These are phyloP conservation scores for Tetraodon nigroviridis DNA, from an alignment of 2,113 vertebrate species.

Conservation along the genomic window DNA sequence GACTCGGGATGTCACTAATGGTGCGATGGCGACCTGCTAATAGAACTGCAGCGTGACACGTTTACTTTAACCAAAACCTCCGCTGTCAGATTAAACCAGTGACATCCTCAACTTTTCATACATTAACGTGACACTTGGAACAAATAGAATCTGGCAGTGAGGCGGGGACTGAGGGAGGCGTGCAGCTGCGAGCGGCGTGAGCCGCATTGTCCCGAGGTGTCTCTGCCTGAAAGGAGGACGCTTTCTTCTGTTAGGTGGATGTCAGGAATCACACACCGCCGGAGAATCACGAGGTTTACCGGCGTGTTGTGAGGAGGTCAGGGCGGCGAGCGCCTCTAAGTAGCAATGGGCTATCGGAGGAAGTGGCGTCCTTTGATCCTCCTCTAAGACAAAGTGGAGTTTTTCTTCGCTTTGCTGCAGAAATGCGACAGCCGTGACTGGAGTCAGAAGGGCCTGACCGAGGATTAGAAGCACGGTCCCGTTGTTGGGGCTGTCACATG, in stretches of 20 bases:
- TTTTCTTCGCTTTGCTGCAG: slow-evolving; percentile 15
- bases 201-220: slow-evolving; percentile 47
- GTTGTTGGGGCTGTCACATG: neutral
- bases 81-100: slow-evolving; percentile 70
- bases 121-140: slow-evolving; percentile 72
- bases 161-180: slow-evolving; percentile 49
- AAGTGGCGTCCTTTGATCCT: neutral
- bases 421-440: neutral
- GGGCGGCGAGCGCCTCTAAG: neutral
- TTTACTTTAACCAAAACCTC: slow-evolving; percentile 76
- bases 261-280: slow-evolving; percentile 32
- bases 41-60: slow-evolving; percentile 72
- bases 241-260: slow-evolving; percentile 46
- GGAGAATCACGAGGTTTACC: slow-evolving; percentile 1
- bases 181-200: slow-evolving; percentile 26
- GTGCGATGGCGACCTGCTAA: slow-evolving; percentile 73
- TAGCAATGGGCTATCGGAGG: no score
- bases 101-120: slow-evolving; percentile 72
- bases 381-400: no score
- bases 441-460: slow-evolving; percentile 1
- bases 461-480: neutral
- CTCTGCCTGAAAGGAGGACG: slow-evolving; percentile 49
- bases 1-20: slow-evolving; percentile 71
- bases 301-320: neutral
- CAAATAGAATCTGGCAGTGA: slow-evolving; percentile 66